Evolutionary conservation across 2,888 invertebrate species (phyloP).

Genomic region (Listrodromus nycthemerus): DNA sequence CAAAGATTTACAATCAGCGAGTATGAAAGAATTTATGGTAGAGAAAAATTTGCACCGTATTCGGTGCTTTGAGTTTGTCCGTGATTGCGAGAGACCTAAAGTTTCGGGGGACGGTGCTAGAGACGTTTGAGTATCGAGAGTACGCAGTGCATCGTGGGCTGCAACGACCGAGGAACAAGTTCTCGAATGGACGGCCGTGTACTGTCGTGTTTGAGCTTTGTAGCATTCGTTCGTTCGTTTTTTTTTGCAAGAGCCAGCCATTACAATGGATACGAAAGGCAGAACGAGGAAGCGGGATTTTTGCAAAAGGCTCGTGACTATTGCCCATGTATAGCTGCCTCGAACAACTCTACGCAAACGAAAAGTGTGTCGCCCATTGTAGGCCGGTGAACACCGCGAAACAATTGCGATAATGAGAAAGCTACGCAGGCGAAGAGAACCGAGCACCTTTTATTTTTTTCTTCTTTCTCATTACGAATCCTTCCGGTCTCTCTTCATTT

Average conservation of each 20-base stretch:
- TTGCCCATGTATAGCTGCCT: slow-evolving; percentile 1
- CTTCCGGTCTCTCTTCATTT: slow-evolving; percentile 7
- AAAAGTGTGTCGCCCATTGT: slow-evolving; percentile 81
- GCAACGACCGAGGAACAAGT: neutral
- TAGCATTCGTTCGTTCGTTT: neutral
- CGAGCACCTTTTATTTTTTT: slow-evolving; percentile 50
- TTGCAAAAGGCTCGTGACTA: slow-evolving; percentile 43
- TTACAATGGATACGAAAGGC: slow-evolving; percentile 8
- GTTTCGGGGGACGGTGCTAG: neutral
- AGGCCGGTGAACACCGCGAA: slow-evolving; percentile 76
- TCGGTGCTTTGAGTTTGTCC: slow-evolving; percentile 1
- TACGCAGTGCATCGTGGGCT: neutral
- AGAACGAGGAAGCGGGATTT: slow-evolving; percentile 4
- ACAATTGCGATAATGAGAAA: slow-evolving; percentile 83
- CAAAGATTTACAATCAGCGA: neutral
- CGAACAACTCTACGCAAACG: slow-evolving; percentile 57
- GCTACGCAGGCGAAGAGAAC: slow-evolving; percentile 77
- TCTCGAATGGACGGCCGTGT: slow-evolving; percentile 4
- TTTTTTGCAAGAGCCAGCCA: slow-evolving; percentile 7
- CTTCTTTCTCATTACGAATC: slow-evolving; percentile 53
- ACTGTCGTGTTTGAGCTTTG: slow-evolving; percentile 11
- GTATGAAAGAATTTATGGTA: neutral
- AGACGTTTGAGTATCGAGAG: neutral
- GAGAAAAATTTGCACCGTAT: neutral
- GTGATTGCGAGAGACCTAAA: neutral